A percentile compares a stretch with the other conserved stretches of the same genome.
Conservation (phyloP, 1,140 invertebrate species). For the Diplogasteroides magnus region DNA sequence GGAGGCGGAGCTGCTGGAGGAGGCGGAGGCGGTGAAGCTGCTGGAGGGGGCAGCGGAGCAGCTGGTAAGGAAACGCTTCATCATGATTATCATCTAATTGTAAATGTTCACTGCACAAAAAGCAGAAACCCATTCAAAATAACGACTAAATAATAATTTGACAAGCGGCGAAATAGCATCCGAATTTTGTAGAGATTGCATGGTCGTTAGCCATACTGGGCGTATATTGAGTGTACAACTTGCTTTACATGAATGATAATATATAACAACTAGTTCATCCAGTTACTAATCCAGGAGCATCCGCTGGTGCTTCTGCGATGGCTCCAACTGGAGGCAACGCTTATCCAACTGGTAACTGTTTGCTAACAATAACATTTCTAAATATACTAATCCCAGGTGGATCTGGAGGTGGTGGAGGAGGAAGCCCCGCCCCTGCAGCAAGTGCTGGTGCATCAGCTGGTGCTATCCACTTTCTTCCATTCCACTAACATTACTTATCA, state of each 20-base stretch:
- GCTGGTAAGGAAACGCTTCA: not conserved
- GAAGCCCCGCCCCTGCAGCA: not conserved
- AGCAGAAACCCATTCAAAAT: not conserved
- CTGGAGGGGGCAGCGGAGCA: not conserved
- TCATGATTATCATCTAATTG: not conserved
- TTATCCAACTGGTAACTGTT: not conserved
- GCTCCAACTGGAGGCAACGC: not conserved
- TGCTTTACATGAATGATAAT: too few relatives aligned
- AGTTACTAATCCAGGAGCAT: not conserved
- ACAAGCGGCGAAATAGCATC: too few relatives aligned
- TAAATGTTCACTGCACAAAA: not conserved
- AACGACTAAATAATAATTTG: not conserved
- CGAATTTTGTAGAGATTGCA: not conserved
- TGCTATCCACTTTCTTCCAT: too few relatives aligned
- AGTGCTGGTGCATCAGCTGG: not conserved
- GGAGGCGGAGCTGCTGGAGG: not conserved
- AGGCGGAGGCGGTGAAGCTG: not conserved
- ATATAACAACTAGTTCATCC: not conserved
- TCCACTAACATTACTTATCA: too few relatives aligned
- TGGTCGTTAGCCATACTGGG: not conserved
- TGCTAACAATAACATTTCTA: not conserved
- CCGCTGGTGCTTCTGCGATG: not conserved
- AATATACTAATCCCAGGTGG: too few relatives aligned
- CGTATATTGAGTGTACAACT: too few relatives aligned
- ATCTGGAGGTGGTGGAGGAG: not conserved